These are phyloP conservation scores for Apamea crenata DNA, from an alignment of 2,888 invertebrate species.

Conservation along the genomic window DNA sequence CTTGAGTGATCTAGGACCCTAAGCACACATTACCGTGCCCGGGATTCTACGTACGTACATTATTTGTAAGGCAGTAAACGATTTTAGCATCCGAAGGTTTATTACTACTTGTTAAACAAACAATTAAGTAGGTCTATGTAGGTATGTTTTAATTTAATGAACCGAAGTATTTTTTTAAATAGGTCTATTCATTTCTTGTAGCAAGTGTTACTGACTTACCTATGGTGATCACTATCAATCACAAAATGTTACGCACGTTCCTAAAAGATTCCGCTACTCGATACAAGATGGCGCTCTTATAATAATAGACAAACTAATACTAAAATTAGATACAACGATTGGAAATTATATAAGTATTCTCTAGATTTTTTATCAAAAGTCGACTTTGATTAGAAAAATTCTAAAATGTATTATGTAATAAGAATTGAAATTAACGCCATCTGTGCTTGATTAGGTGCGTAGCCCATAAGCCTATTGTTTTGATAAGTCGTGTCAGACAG, in stretches of 20 bases:
- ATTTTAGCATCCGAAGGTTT: not conserved
- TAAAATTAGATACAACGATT: not conserved
- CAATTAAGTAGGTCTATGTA: not conserved
- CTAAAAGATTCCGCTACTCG: constrained; percentile 68
- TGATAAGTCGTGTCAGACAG: not conserved
- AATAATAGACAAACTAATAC: too few species aligned
- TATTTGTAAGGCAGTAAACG: not conserved
- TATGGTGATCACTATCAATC: not conserved
- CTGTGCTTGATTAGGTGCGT: not conserved
- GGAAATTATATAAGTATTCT: not conserved
- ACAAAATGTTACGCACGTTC: not conserved
- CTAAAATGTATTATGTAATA: not conserved
- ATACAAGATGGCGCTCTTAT: constrained; percentile 72
- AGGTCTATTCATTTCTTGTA: not conserved
- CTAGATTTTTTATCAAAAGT: not conserved
- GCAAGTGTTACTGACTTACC: not conserved
- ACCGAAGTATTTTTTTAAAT: too few species aligned
- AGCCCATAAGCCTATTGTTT: not conserved
- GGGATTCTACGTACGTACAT: too few species aligned
- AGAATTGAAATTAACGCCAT: constrained; percentile 37
- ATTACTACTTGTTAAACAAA: not conserved
- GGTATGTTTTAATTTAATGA: too few species aligned
- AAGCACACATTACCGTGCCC: too few species aligned
- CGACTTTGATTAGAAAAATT: not conserved
- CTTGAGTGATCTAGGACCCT: not conserved